Percentiles rank a stretch among this genome's conserved stretches.
Conservation (phyloP, 2,888 invertebrate species). For the Bombylius major region DNA sequence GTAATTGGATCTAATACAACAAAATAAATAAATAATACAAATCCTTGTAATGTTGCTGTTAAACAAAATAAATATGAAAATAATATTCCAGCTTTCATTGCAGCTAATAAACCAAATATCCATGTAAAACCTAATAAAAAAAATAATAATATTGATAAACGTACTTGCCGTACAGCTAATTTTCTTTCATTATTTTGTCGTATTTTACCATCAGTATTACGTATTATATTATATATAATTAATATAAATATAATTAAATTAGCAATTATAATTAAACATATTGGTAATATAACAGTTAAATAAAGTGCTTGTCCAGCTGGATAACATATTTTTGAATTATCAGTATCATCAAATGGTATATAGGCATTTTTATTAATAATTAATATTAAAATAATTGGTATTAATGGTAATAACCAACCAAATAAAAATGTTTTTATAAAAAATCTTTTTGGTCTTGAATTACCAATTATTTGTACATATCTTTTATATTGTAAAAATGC, state of each 20-base stretch:
- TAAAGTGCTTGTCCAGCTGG: conserved; percentile 41
- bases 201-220: conserved; percentile 41
- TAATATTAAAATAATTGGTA: conserved; percentile 42
- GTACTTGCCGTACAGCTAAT: conserved; percentile 37
- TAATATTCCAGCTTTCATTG: conserved; percentile 36
- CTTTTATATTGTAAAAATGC: conserved; percentile 54
- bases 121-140: conserved; percentile 49
- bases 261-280: conserved; percentile 39
- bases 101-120: conserved; percentile 47
- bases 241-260: conserved; percentile 43
- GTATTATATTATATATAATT: conserved; percentile 41
- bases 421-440: conserved; percentile 47
- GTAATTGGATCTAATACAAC: conserved; percentile 44
- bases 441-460: conserved; percentile 44
- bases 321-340: conserved; percentile 39
- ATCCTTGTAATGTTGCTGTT: conserved; percentile 49
- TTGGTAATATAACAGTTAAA: conserved; percentile 41
- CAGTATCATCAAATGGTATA: conserved; percentile 24
- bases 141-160: conserved; percentile 45
- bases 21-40: conserved; percentile 49
- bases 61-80: conserved; percentile 51
- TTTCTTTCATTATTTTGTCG: conserved; percentile 29
- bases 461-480: conserved; percentile 52
- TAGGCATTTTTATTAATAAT: conserved; percentile 39
- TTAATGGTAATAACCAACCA: conserved; percentile 50